phyloP scores from a whole-genome alignment of 2,888 invertebrate genomes.

The Metellina segmentata region DNA sequence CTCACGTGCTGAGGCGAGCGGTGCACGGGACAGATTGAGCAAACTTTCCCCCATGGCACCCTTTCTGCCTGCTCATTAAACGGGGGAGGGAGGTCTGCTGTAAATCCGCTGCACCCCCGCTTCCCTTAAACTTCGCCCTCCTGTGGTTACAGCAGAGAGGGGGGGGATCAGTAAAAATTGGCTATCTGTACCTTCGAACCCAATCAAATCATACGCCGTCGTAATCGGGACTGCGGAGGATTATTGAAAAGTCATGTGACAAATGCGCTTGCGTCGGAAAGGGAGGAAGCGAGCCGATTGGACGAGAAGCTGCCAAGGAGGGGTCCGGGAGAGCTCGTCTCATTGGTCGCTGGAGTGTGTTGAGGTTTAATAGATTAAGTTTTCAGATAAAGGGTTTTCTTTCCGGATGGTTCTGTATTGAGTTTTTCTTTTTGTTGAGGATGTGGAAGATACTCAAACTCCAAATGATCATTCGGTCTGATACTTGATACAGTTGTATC shows the following conservation, averaged over 20 bases:
- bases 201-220: constrained; percentile 76
- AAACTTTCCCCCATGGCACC: constrained; percentile 25
- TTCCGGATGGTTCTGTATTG: constrained; percentile 11
- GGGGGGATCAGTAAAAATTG: constrained; percentile 66
- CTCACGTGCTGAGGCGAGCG: constrained; percentile 46
- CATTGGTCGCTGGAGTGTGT: constrained; percentile 54
- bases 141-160: constrained; percentile 70
- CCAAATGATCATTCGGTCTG: not conserved
- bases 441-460: not conserved
- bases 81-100: constrained; percentile 8
- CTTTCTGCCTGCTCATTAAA: constrained; percentile 51
- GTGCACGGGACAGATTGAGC: constrained; percentile 32
- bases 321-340: constrained; percentile 39
- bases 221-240: constrained; percentile 71
- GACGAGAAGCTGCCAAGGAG: constrained; percentile 29
- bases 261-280: constrained; percentile 61
- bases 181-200: constrained; percentile 62
- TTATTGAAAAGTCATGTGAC: constrained; percentile 72
- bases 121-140: constrained; percentile 59
- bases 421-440: not conserved
- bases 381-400: constrained; percentile 64
- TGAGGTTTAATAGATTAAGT: constrained; percentile 75
- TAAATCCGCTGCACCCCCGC: constrained; percentile 13
- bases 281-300: constrained; percentile 14
- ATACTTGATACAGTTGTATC: not conserved